Evolutionary conservation across 1,140 invertebrate species (phyloP), one percentile per base, ranked within the genome.

Genomic region (Agraylea sexmaculata): DNA sequence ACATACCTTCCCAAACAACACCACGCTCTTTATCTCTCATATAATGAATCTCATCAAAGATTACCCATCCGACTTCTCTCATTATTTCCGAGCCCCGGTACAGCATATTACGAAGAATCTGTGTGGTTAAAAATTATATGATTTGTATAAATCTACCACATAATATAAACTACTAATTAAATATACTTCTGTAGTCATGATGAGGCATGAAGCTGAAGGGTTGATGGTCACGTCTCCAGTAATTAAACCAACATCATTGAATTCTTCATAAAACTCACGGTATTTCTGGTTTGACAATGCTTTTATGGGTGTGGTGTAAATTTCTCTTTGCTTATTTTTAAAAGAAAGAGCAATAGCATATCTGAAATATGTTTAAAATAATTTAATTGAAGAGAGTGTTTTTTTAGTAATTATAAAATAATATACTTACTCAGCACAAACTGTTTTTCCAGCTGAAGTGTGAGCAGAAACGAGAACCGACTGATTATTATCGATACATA

Each of bases 41-140:
- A 58, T 99, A 99, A 69, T 99, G 95, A 56, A 99, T 99, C 70
- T 99, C 96, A 62, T 99, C 96, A 69, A 99, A 99, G 33, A 99
- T 74, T 8, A 99, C 95, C 95, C 95, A 99, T 31, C 91, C 94
- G 3, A 99, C 91, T 75, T 99, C 95, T 47, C 93, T 71, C 81
- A 96, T 97, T 7, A 92, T 72, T 69, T 98, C 93, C 25, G 92
- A 96, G 42, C 95, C 95, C 58, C 93, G 73, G 55, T 99, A 99
- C 15, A 99, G 67, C 95, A 99, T 99, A 53, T 91, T 94, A 47
- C 95, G 68, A 36, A 99, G 69, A 77, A 99, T 99, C 78, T 81
- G n/a, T n/a, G n/a, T n/a, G n/a, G n/a, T n/a, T n/a, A n/a, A n/a
- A n/a, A n/a, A n/a, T n/a, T n/a, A n/a, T n/a, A n/a, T n/a, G n/a